Evolutionary conservation across 2,797 vertebrate species (phyloP), one percentile per base, ranked within the genome.

Genomic region (Distichodus sexfasciatus): DNA sequence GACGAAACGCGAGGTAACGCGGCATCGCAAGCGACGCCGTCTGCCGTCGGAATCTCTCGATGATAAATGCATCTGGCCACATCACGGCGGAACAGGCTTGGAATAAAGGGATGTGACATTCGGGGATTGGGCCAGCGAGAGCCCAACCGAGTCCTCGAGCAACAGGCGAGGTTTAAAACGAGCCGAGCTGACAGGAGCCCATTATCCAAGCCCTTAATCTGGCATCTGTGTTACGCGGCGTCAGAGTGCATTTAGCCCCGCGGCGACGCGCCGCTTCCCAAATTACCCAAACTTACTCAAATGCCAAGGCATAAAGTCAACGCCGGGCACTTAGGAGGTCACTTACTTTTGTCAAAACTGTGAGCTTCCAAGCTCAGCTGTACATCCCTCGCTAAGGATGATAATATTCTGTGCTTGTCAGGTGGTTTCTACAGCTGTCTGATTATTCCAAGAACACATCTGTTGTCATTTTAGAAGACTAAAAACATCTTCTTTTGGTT

Each of bases 121-220:
- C 65, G 68, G 54, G 24, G 70, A 17, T 75, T 66, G n/a, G n/a
- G n/a, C 31, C 40, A 58, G 46, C 62, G 61, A 23, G 68, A 51
- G 53, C 74, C 62, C 46, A 73, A 61, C 63, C 31, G 62, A 58
- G 40, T 61, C 68, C 69, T 69, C 15, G 8, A 66, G 78, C 65
- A 31, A 59, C 24, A 4, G 40, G 23, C 66, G 35, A 63, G 67
- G 64, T 69, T 74, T 66, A 51, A 62, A 53, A 73, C 72, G 43
- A 76, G 38, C 60, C 17, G 57, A 75, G 48, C 51, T 80, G 78
- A 77, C 81, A 80, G 53, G 62, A 64, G 66, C 44, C 62, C 17
- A 80, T 82, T 78, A 82, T 74, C 72, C 17, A 8, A 64, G 75
- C 72, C 74, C 66, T 71, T 71, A 62, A 73, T 80, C 67, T 76